Evolutionary conservation across 1,140 invertebrate species (phyloP).

Genomic region (Hesperophylax magnus): DNA sequence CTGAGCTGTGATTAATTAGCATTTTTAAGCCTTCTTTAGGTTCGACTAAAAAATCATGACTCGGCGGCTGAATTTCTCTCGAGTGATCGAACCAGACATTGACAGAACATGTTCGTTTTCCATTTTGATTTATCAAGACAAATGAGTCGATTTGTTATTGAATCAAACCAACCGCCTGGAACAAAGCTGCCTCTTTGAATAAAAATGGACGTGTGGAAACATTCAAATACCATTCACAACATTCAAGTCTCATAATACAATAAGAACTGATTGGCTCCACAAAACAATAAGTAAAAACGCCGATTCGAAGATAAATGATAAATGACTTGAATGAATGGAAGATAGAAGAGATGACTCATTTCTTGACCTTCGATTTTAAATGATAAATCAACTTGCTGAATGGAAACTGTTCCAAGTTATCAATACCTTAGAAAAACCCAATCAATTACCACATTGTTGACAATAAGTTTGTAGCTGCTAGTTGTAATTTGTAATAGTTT

Average conservation of each 20-base stretch:
- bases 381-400: slow-evolving; percentile 36
- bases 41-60: too few species aligned
- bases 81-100: slow-evolving; percentile 19
- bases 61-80: too few species aligned
- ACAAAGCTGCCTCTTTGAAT: slow-evolving; percentile 11
- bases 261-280: slow-evolving; percentile 26
- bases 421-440: background rate
- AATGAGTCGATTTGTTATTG: slow-evolving; percentile 42
- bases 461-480: background rate
- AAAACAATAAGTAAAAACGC: slow-evolving; percentile 5
- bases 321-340: background rate
- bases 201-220: background rate
- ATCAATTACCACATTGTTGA: slow-evolving; percentile 32
- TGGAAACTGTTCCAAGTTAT: slow-evolving; percentile 26
- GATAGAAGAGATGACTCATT: slow-evolving; percentile 12
- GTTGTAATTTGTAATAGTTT: too few species aligned
- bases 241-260: slow-evolving; percentile 3
- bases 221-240: background rate
- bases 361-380: slow-evolving; percentile 31
- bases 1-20: too few species aligned
- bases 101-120: slow-evolving; percentile 32
- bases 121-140: slow-evolving; percentile 42
- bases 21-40: too few species aligned
- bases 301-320: slow-evolving; percentile 11
- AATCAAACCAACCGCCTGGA: slow-evolving; percentile 17